Evolutionary conservation across 1,140 invertebrate species (phyloP), one percentile per base, ranked within the genome.

Genomic region (Chrysomallon squamiferum): DNA sequence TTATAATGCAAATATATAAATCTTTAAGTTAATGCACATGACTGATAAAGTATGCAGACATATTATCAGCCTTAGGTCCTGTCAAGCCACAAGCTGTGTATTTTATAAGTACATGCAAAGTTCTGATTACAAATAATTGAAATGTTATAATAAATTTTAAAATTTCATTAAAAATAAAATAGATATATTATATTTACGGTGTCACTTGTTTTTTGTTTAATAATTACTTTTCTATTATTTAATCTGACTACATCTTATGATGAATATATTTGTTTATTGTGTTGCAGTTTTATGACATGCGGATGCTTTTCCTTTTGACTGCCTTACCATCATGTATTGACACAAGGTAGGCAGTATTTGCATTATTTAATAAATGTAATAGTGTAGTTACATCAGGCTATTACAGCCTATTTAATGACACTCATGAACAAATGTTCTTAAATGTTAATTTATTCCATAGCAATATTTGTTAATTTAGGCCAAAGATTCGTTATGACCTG

Each of bases 291-390:
- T 97, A 92, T 87, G 92, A 96, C 77, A 90, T 95, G 87, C 92
- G 93, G 85, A 87, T 96, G 62, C 83, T 97, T 52, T 97, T 97
- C 83, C 87, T 97, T 32, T 86, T 96, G 43, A 95, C 94, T 32
- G 95, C 94, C 18, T 83, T 95, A 29, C 71, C 71, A 27, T 41
- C 67, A 13, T 91, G 91, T 80, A 84, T 89, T 50, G 86, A 91
- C 30, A 88, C 91, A 3, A 83, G 87, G 86, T 88, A 80, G 58
- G 64, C 50, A n/a, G 7, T 43, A 7, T 7, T 33, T 52, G 22
- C 41, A 15, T 29, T 30, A 22, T n/a, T n/a, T n/a, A n/a, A n/a
- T n/a, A n/a, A n/a, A n/a, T n/a, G n/a, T n/a, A n/a, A n/a, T n/a
- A n/a, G n/a, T n/a, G n/a, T n/a, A n/a, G n/a, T n/a, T n/a, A n/a